phyloP scores from a whole-genome alignment of 1,140 invertebrate genomes.

The Lepidostoma basale region DNA sequence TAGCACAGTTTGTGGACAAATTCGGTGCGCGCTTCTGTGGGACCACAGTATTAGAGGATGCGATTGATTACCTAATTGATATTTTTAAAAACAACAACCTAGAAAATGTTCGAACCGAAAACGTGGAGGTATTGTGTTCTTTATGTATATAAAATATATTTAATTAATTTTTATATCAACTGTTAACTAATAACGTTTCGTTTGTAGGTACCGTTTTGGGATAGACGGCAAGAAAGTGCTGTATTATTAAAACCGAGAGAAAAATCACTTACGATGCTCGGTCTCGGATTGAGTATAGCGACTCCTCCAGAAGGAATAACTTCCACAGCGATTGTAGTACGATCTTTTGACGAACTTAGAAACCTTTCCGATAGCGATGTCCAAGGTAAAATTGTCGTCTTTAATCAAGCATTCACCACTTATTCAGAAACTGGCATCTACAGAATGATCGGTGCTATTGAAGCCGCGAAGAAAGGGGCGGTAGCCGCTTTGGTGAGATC shows the following conservation, averaged over 20 bases:
- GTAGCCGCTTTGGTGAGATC: slow-evolving; percentile 73
- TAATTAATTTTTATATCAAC: neutral
- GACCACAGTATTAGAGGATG: slow-evolving; percentile 64
- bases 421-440: slow-evolving; percentile 66
- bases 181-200: neutral
- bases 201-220: slow-evolving; percentile 47
- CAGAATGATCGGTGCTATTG: slow-evolving; percentile 62
- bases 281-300: slow-evolving; percentile 66
- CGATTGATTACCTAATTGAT: slow-evolving; percentile 71
- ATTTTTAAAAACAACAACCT: slow-evolving; percentile 58
- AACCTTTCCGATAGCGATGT: slow-evolving; percentile 54
- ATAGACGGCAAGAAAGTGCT: slow-evolving; percentile 67
- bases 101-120: slow-evolving; percentile 63
- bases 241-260: slow-evolving; percentile 62
- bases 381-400: slow-evolving; percentile 73
- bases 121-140: slow-evolving; percentile 35
- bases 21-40: slow-evolving; percentile 70
- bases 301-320: slow-evolving; percentile 68
- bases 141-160: slow-evolving; percentile 2
- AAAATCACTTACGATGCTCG: slow-evolving; percentile 64
- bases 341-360: slow-evolving; percentile 67
- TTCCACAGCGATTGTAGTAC: slow-evolving; percentile 69
- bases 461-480: slow-evolving; percentile 69
- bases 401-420: slow-evolving; percentile 65
- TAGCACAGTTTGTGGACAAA: slow-evolving; percentile 69